Percentiles rank a stretch among this genome's conserved stretches.
Conservation (phyloP, 2,888 invertebrate genomes). For the Cynaeus angustus region DNA sequence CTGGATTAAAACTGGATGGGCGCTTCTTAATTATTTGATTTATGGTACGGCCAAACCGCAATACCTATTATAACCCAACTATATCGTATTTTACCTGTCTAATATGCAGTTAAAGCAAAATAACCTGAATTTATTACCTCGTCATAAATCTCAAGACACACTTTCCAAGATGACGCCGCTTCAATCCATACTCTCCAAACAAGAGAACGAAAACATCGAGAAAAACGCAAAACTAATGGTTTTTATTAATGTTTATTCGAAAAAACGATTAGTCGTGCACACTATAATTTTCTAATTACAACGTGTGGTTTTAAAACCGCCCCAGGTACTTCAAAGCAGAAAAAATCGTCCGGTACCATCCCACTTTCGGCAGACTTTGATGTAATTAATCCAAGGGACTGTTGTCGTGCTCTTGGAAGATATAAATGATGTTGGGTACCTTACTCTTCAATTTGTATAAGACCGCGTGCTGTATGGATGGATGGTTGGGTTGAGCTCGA, state of each 20-base stretch:
- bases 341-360: constrained; percentile 45
- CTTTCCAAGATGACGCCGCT: constrained; percentile 42
- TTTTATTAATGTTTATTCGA: constrained; percentile 38
- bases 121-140: constrained; percentile 56
- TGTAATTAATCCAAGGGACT: constrained; percentile 50
- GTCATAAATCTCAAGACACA: constrained; percentile 57
- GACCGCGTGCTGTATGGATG: constrained; percentile 47
- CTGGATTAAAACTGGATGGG: constrained; percentile 51
- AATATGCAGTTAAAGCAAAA: constrained; percentile 60
- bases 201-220: background rate
- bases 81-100: constrained; percentile 61
- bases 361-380: constrained; percentile 53
- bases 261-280: constrained; percentile 48
- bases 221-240: constrained; percentile 36
- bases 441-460: constrained; percentile 43
- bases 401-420: constrained; percentile 36
- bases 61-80: constrained; percentile 55
- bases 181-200: constrained; percentile 11
- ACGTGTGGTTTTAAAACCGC: constrained; percentile 45
- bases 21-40: constrained; percentile 60
- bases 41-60: constrained; percentile 57
- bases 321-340: constrained; percentile 18
- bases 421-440: constrained; percentile 45
- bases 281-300: constrained; percentile 53
- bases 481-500: constrained; percentile 8